These are phyloP conservation scores for Amphipyra berbera DNA, from an alignment of 2,888 invertebrate genomes.

Conservation along the genomic window DNA sequence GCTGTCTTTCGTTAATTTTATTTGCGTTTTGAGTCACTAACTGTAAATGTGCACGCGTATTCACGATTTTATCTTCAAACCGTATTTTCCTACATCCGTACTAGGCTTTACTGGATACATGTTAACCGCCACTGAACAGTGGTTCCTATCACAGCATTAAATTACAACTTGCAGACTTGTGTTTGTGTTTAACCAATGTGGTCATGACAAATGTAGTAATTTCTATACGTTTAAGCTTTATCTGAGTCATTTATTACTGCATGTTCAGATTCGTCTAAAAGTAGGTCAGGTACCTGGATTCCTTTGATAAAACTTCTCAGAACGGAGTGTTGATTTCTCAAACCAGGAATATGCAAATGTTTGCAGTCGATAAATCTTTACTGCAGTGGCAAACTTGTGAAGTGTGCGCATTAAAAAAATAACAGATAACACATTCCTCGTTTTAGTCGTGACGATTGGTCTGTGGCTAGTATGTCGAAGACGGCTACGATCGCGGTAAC, in stretches of 20 bases:
- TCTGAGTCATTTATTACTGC: conserved; percentile 56
- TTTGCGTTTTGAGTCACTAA: conserved; percentile 72
- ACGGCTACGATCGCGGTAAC: conserved; percentile 73
- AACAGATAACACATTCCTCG: conserved; percentile 68
- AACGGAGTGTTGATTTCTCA: conserved; percentile 25
- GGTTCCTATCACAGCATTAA: conserved; percentile 72
- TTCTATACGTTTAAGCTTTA: conserved; percentile 54
- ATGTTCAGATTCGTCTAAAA: conserved; percentile 47
- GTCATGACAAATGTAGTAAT: conserved; percentile 61
- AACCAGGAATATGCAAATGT: conserved; percentile 37
- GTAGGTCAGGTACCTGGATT: conserved; percentile 28
- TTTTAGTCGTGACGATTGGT: conserved; percentile 77
- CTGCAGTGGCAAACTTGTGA: conserved; percentile 26
- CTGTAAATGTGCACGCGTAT: conserved; percentile 66
- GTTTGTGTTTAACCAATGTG: conserved; percentile 66
- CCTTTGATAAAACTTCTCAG: conserved; percentile 20
- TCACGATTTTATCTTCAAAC: conserved; percentile 66
- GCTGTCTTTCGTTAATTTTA: conserved; percentile 74
- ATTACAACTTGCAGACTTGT: conserved; percentile 63
- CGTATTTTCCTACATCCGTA: conserved; percentile 67
- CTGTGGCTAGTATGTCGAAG: conserved; percentile 66
- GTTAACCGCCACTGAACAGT: conserved; percentile 67
- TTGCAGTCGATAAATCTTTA: conserved; percentile 47
- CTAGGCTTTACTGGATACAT: conserved; percentile 62
- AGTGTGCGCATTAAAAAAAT: conserved; percentile 59